These are phyloP conservation scores for Leptopilina drosophilae DNA, from an alignment of 2,888 invertebrate species.

Conservation along the genomic window DNA sequence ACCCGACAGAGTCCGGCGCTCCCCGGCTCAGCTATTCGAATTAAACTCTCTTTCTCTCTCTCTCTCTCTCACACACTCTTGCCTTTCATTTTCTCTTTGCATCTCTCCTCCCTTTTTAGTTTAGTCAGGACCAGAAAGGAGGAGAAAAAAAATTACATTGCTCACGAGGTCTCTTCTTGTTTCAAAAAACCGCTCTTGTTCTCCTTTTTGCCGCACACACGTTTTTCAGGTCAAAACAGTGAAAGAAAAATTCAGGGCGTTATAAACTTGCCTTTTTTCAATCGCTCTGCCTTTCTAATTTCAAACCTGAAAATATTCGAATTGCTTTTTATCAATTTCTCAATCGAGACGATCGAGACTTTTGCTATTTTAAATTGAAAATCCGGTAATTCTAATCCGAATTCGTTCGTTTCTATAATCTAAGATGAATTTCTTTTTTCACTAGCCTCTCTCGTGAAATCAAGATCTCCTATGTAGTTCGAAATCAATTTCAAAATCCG, in stretches of 20 bases:
- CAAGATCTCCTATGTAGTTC: too few relatives aligned
- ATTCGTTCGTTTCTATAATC: too few relatives aligned
- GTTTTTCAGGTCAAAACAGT: conserved; percentile 10
- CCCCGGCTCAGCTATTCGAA: conserved; percentile 54
- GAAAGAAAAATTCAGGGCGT: not conserved
- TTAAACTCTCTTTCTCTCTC: conserved; percentile 54
- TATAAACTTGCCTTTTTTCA: too few relatives aligned
- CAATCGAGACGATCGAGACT: too few relatives aligned
- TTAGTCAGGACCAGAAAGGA: conserved; percentile 22
- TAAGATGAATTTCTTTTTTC: too few relatives aligned
- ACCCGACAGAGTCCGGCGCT: conserved; percentile 65
- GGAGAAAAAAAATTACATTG: conserved; percentile 9
- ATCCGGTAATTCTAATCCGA: too few relatives aligned
- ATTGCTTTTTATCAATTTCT: too few relatives aligned
- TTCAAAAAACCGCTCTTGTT: conserved; percentile 32
- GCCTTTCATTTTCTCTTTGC: conserved; percentile 21
- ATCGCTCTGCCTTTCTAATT: too few relatives aligned
- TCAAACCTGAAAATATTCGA: too few relatives aligned
- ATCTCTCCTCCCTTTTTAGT: conserved; percentile 42
- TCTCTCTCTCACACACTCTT: conserved; percentile 23
- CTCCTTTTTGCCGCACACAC: conserved; percentile 6
- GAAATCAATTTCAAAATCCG: too few relatives aligned
- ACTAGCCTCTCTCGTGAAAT: too few relatives aligned
- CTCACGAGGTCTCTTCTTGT: conserved; percentile 24
- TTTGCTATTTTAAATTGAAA: too few relatives aligned